Evolutionary conservation across 2,888 invertebrate genomes (phyloP).

Genomic region (Ochropacha duplaris): DNA sequence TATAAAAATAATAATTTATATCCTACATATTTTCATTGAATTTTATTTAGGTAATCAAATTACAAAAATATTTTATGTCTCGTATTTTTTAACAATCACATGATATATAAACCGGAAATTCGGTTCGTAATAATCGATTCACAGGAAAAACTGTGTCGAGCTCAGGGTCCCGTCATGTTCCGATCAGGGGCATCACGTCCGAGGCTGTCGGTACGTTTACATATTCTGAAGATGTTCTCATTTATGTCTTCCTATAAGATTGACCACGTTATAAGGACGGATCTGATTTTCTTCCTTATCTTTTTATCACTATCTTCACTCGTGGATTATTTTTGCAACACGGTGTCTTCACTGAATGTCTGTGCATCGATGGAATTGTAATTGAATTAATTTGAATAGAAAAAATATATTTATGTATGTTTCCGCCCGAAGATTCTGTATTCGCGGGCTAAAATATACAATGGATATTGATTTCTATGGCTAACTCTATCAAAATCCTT

Average conservation of each 20-base stretch:
- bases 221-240: constrained; percentile 14
- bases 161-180: constrained; percentile 37
- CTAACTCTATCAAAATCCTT: no score
- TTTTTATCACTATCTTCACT: not conserved
- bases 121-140: constrained; percentile 16
- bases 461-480: no score
- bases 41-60: no score
- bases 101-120: not conserved
- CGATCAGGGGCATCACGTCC: constrained; percentile 63
- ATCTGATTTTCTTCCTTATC: constrained; percentile 4
- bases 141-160: constrained; percentile 38
- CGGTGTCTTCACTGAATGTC: no score
- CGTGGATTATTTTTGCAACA: no score
- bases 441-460: no score
- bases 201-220: constrained; percentile 37
- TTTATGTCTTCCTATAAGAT: not conserved
- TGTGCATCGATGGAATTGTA: no score
- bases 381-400: no score
- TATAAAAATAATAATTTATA: not conserved
- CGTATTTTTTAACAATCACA: not conserved
- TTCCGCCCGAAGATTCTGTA: no score
- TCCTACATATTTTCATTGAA: no score
- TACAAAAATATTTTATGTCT: no score
- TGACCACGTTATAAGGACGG: not conserved
- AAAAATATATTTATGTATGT: no score